Conservation (phyloP, 2,888 invertebrate species). For the Agriopis aurantiaria region DNA sequence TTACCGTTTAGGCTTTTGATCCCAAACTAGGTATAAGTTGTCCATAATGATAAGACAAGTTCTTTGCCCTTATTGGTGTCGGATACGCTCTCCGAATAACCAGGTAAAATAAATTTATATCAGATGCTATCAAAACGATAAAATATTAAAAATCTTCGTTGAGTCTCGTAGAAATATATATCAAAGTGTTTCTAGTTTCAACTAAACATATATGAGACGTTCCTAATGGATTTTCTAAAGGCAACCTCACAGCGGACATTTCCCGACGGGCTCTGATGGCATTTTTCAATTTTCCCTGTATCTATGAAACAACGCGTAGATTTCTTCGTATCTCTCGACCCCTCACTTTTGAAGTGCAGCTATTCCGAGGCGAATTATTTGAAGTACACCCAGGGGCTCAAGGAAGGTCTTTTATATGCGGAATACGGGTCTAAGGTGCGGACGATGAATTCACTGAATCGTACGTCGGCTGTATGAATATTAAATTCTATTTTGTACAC, state of each 20-base stretch:
- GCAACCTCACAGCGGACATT: conserved; percentile 56
- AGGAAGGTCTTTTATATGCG: conserved; percentile 82
- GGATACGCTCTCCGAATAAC: no score
- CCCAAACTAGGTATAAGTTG: no score
- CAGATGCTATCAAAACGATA: neutral
- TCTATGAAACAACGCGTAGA: conserved; percentile 72
- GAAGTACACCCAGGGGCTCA: conserved; percentile 78
- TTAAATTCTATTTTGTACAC: conserved; percentile 83
- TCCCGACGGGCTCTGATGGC: conserved; percentile 68
- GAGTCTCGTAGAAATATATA: conserved; percentile 25
- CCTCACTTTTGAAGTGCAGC: conserved; percentile 74
- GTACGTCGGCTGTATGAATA: conserved; percentile 84
- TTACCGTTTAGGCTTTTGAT: no score
- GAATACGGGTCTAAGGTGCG: conserved; percentile 80
- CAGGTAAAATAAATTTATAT: neutral
- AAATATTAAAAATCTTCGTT: conserved; percentile 49
- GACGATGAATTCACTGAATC: conserved; percentile 84
- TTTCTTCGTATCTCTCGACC: conserved; percentile 67
- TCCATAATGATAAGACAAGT: no score
- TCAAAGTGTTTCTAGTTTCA: conserved; percentile 36
- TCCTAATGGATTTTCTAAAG: conserved; percentile 56
- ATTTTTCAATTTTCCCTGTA: conserved; percentile 78
- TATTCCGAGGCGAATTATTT: conserved; percentile 81
- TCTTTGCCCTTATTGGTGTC: no score
- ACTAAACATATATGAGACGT: conserved; percentile 36